Evolutionary conservation across 2,888 invertebrate species (phyloP), one percentile per base, ranked within the genome.

Genomic region (Nymphalis urticae): DNA sequence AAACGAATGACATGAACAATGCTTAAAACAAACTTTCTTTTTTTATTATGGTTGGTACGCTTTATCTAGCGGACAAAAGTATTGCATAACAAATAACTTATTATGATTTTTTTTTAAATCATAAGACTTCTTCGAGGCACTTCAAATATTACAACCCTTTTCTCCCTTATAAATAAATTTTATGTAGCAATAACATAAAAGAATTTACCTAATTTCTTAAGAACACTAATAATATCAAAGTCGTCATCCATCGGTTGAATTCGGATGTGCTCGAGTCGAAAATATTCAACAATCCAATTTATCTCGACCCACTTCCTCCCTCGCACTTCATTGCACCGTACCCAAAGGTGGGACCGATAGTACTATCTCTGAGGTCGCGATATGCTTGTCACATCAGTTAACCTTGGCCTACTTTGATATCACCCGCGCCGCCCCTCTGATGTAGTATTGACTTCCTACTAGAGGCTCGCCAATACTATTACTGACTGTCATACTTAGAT

Each of bases 341-440:
- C 65, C 68, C 70, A 61, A 70, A 73, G 74, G 72, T 79, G 80
- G 80, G 80, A 70, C 73, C 69, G 69, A 74, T 76, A 66, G 76
- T 76, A 75, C 75, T 77, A 78, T 78, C 78, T 73, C 74, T 75
- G 80, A 80, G 88, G 82, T 82, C 87, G 80, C 72, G 76, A 74
- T 77, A 76, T 54, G 73, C 73, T 83, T 85, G 88, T 74, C 76
- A 73, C 42, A 19, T 78, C 78, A 76, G 76, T 65, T 76, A 84
- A 84, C 90, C 90, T 90, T 90, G 90, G 87, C 89, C 89, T 77
- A 89, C 77, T 85, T 88, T 81, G 87, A 87, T 89, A 86, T 77
- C 79, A 77, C 75, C 78, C 80, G 80, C 80, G 72, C 72, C 76
- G 82, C 78, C 77, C 80, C 73, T 72, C 78, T 71, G 72, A 77